Percentiles rank a stretch among this genome's conserved stretches.
Conservation (phyloP, 2,797 vertebrate genomes). For the Hippocampus kuda region DNA sequence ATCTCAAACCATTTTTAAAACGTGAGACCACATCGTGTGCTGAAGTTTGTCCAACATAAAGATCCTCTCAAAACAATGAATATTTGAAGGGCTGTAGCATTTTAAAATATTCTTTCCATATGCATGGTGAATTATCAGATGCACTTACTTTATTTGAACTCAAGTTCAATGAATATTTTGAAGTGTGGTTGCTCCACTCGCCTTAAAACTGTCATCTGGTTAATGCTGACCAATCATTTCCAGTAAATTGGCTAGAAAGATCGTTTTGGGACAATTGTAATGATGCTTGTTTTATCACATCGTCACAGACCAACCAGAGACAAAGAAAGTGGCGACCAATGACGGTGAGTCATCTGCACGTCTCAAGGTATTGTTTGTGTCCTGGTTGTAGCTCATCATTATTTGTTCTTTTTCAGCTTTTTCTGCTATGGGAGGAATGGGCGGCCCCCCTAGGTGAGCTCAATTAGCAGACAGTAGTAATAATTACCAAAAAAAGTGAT, state of each 20-base stretch:
- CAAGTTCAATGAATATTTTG: neutral
- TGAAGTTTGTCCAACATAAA: too few species aligned
- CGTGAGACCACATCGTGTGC: too few species aligned
- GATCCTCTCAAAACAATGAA: too few species aligned
- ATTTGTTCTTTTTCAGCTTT: conserved; percentile 64
- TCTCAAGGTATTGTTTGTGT: neutral
- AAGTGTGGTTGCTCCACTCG: neutral
- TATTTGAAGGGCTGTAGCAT: neutral
- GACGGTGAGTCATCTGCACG: conserved; percentile 76
- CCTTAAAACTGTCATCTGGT: neutral
- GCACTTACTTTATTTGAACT: neutral
- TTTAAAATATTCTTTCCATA: neutral
- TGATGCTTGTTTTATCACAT: conserved; percentile 53
- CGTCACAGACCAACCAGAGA: conserved; percentile 91
- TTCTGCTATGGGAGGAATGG: conserved; percentile 82
- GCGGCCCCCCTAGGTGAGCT: conserved; percentile 70
- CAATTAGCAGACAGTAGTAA: neutral
- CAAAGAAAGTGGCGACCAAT: conserved; percentile 96
- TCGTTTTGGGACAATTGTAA: conserved; percentile 11
- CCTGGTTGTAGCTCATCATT: neutral
- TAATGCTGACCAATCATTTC: neutral
- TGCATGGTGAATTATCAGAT: too few species aligned
- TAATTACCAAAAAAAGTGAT: too few species aligned
- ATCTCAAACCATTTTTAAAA: neutral
- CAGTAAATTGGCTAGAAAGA: neutral